Evolutionary conservation across 2,797 vertebrate genomes (phyloP).

Genomic region (Onychomys leucogaster): DNA sequence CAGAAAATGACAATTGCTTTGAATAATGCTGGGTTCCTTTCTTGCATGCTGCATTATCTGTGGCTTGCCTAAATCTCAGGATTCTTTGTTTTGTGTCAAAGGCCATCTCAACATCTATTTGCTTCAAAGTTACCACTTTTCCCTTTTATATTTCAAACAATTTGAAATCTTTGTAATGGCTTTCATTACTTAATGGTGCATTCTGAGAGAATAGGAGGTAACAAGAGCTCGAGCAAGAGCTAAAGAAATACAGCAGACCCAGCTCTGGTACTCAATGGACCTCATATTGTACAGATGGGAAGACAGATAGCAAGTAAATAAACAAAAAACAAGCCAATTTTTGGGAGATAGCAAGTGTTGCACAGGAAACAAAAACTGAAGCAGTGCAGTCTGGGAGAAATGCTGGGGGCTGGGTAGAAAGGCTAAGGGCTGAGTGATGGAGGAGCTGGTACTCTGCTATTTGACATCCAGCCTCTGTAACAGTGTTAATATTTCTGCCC

Average conservation of each 20-base stretch:
- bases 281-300: background rate
- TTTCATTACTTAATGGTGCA: conserved; percentile 7
- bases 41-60: background rate
- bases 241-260: background rate
- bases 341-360: background rate
- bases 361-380: background rate
- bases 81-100: conserved; percentile 12
- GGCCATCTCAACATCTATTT: background rate
- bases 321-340: background rate
- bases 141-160: conserved; percentile 36
- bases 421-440: background rate
- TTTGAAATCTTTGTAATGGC: background rate
- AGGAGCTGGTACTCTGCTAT: background rate
- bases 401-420: background rate
- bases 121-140: background rate
- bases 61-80: conserved; percentile 52
- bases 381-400: background rate
- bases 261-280: background rate
- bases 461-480: background rate
- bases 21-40: background rate
- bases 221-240: background rate
- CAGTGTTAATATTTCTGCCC: background rate
- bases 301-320: conserved; percentile 15
- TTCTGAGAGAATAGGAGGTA: background rate
- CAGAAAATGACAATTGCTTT: background rate